These are phyloP conservation scores for Ditylenchus weischeri DNA, from an alignment of 2,888 invertebrate species.

Conservation along the genomic window DNA sequence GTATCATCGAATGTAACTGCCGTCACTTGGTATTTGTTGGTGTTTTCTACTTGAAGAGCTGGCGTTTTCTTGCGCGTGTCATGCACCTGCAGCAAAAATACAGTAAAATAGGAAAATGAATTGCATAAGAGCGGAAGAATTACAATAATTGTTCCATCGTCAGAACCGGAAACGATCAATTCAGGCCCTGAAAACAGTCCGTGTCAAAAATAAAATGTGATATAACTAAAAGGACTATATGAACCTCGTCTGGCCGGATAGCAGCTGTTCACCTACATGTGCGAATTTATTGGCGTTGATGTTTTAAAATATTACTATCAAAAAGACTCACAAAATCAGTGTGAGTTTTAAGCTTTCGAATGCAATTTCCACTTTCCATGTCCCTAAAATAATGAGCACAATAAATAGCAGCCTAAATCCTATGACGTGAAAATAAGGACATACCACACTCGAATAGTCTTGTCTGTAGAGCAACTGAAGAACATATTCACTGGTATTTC, in stretches of 20 bases:
- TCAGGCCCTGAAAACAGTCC: slow-evolving; percentile 65
- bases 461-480: slow-evolving; percentile 88
- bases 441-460: slow-evolving; percentile 80
- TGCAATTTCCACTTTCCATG: slow-evolving; percentile 77
- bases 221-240: not conserved
- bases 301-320: too few relatives aligned
- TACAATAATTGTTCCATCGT: slow-evolving; percentile 82
- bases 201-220: not conserved
- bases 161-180: slow-evolving; percentile 80
- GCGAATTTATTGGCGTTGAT: not conserved
- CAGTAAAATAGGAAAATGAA: too few relatives aligned
- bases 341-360: slow-evolving; percentile 70
- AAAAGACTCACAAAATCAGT: slow-evolving; percentile 66
- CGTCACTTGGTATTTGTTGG: slow-evolving; percentile 57
- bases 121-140: not conserved
- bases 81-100: slow-evolving; percentile 63
- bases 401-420: too few relatives aligned
- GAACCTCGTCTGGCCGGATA: slow-evolving; percentile 77
- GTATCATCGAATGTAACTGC: slow-evolving; percentile 90
- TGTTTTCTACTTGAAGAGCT: slow-evolving; percentile 65
- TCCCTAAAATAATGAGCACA: slow-evolving; percentile 66
- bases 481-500: slow-evolving; percentile 64
- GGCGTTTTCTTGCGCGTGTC: slow-evolving; percentile 83
- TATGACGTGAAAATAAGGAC: too few relatives aligned
- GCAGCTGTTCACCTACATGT: slow-evolving; percentile 54